Conservation (phyloP, 2,113 vertebrate species). For the Glaucidium brasilianum region DNA sequence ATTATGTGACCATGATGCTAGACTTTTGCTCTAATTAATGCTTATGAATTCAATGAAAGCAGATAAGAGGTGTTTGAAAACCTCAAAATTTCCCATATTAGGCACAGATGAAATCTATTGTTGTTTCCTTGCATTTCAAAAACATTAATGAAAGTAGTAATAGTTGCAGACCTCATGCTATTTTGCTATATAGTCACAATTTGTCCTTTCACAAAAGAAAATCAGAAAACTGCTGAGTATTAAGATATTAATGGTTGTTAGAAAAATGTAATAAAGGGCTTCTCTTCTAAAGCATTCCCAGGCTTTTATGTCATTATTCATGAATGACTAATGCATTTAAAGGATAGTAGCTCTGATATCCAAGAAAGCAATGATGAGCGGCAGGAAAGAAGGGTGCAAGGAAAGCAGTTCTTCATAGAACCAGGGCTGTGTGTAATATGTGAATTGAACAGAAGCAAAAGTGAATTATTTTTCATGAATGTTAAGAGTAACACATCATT, state of each 20-base stretch:
- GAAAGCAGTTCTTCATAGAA: slow-evolving; percentile 31
- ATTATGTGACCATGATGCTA: neutral
- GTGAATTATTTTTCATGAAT: neutral
- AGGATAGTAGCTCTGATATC: slow-evolving; percentile 51
- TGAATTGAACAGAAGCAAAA: slow-evolving; percentile 12
- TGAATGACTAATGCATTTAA: slow-evolving; percentile 63
- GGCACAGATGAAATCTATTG: neutral
- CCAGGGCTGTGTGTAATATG: neutral
- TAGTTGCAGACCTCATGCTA: slow-evolving; percentile 38
- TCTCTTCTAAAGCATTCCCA: slow-evolving; percentile 48
- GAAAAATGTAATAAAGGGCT: slow-evolving; percentile 68
- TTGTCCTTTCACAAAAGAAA: slow-evolving; percentile 72
- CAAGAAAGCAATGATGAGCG: slow-evolving; percentile 32
- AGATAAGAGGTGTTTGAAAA: neutral
- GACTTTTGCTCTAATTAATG: slow-evolving; percentile 4
- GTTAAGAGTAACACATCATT: neutral
- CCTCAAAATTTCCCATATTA: neutral
- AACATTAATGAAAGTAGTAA: slow-evolving; percentile 60
- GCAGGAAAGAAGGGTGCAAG: neutral
- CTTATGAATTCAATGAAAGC: slow-evolving; percentile 18
- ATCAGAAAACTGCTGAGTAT: slow-evolving; percentile 71
- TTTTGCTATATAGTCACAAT: slow-evolving; percentile 54
- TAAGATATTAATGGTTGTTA: slow-evolving; percentile 72
- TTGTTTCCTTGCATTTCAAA: slow-evolving; percentile 31
- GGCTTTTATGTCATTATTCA: slow-evolving; percentile 75